These are phyloP conservation scores for Coremacera marginata DNA, from an alignment of 2,888 invertebrate genomes.

Conservation along the genomic window DNA sequence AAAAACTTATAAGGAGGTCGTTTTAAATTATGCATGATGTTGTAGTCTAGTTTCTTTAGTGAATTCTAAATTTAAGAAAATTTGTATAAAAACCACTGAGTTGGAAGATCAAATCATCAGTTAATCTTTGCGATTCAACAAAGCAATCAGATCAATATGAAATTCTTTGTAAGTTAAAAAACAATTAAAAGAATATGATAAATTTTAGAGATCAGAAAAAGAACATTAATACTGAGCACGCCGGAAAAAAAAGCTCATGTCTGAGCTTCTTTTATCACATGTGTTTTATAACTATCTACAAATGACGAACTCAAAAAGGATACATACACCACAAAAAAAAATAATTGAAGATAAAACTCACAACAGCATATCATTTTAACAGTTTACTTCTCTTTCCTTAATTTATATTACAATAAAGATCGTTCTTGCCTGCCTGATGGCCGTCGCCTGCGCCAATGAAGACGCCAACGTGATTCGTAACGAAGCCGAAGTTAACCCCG, in stretches of 20 bases:
- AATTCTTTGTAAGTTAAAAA: slow-evolving; percentile 9
- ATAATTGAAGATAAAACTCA: neutral
- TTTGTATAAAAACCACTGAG: neutral
- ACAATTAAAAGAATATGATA: too few relatives aligned
- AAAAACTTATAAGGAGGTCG: slow-evolving; percentile 2
- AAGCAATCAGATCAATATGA: slow-evolving; percentile 10
- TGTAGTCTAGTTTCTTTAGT: neutral
- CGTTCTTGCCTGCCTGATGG: slow-evolving; percentile 49
- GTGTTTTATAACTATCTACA: too few relatives aligned
- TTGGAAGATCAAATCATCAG: neutral
- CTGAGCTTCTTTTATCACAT: too few relatives aligned
- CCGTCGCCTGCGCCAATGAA: slow-evolving; percentile 43
- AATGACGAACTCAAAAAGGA: too few relatives aligned
- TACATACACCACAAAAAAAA: too few relatives aligned
- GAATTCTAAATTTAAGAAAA: neutral
- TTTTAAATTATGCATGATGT: neutral
- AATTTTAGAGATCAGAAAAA: too few relatives aligned
- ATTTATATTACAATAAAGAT: slow-evolving; percentile 40
- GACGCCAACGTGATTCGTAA: slow-evolving; percentile 47
- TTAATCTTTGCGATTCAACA: neutral
- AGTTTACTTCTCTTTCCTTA: neutral
- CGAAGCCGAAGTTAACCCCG: slow-evolving; percentile 44
- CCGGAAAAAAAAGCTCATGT: too few relatives aligned
- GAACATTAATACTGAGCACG: too few relatives aligned
- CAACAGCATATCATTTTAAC: neutral